Evolutionary conservation across 2,888 invertebrate genomes (phyloP).

Genomic region (Timema podura): DNA sequence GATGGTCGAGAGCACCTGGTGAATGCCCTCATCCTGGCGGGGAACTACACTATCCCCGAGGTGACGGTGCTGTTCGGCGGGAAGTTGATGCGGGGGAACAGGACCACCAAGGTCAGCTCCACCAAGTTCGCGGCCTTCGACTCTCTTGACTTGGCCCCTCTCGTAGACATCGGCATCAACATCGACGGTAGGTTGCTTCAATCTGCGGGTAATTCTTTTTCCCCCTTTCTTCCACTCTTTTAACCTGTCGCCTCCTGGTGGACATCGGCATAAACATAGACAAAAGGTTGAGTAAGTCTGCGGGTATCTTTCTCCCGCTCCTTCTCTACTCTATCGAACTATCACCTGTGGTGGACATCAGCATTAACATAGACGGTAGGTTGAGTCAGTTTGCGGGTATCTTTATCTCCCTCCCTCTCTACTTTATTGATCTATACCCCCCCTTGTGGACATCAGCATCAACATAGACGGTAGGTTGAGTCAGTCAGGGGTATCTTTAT

Average conservation of each 20-base stretch:
- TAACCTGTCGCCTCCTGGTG: no score
- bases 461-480: no score
- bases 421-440: no score
- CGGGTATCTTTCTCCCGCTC: no score
- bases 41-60: constrained; percentile 85
- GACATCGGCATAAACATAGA: no score
- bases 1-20: constrained; percentile 94
- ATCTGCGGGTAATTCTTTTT: no score
- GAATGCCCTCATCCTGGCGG: constrained; percentile 84
- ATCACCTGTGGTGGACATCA: constrained; percentile 74
- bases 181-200: constrained; percentile 60
- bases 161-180: constrained; percentile 78
- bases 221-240: no score
- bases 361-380: constrained; percentile 69
- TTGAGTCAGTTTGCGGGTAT: no score
- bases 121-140: constrained; percentile 73
- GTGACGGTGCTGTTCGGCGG: constrained; percentile 89
- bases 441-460: no score
- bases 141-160: constrained; percentile 79
- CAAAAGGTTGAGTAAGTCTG: no score
- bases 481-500: no score
- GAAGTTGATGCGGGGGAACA: constrained; percentile 84
- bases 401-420: no score
- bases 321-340: constrained; percentile 86
- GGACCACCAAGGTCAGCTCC: constrained; percentile 72